Evolutionary conservation across 2,797 vertebrate genomes (phyloP).

Genomic region (Phataginus tricuspis): DNA sequence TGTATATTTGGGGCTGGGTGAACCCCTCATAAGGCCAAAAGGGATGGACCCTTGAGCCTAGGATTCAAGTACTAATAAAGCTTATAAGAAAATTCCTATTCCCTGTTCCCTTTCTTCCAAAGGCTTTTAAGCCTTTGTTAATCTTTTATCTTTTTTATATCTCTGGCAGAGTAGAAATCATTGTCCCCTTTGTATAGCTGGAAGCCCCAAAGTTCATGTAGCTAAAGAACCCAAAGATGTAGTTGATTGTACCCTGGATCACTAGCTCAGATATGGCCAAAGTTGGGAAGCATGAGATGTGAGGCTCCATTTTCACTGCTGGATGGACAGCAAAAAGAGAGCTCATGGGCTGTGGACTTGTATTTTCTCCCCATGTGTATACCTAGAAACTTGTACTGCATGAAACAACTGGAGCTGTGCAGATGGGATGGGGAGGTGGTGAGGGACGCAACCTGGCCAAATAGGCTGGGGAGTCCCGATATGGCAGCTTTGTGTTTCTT

Average conservation of each 20-base stretch:
- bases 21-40: background rate
- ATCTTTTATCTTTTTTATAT: background rate
- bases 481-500: conserved; percentile 27
- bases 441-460: background rate
- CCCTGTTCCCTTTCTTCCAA: background rate
- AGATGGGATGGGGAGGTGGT: background rate
- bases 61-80: background rate
- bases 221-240: background rate
- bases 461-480: background rate
- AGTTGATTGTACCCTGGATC: background rate
- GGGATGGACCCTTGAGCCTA: background rate
- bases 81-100: background rate
- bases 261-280: background rate
- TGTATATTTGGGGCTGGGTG: background rate
- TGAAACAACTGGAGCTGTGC: background rate
- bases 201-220: background rate
- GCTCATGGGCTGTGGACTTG: background rate
- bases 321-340: background rate
- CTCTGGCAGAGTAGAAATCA: background rate
- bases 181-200: background rate
- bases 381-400: background rate
- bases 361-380: background rate
- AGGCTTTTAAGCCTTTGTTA: background rate
- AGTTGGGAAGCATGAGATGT: background rate
- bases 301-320: background rate